A percentile compares a stretch with the other conserved stretches of the same genome.
Evolutionary conservation across 2,888 invertebrate genomes (phyloP).

Genomic region (Diachrysia chrysitis): DNA sequence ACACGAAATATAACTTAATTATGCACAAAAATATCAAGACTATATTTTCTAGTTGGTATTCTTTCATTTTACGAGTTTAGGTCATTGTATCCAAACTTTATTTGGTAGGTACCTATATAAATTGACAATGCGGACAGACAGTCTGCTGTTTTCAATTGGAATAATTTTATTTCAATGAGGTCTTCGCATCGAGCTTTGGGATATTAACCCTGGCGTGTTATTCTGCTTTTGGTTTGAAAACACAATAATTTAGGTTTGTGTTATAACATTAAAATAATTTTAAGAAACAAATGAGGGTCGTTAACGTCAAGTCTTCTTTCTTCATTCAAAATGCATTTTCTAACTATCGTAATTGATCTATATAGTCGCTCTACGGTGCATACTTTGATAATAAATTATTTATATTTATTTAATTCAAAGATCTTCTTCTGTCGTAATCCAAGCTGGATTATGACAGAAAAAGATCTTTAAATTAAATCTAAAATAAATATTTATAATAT

Average conservation of each 20-base stretch:
- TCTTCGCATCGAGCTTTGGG: not conserved
- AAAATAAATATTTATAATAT: too few species aligned
- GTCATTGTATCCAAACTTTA: not conserved
- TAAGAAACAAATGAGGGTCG: not conserved
- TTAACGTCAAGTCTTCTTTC: too few species aligned
- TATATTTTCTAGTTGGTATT: not conserved
- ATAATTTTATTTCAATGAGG: slow-evolving; percentile 1
- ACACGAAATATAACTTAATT: too few species aligned
- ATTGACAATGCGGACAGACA: not conserved
- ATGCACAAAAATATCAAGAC: not conserved
- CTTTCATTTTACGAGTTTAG: not conserved
- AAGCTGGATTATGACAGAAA: too few species aligned
- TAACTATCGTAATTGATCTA: too few species aligned
- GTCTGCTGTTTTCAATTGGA: not conserved
- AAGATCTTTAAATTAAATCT: too few species aligned
- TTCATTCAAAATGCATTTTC: too few species aligned
- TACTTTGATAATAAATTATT: too few species aligned
- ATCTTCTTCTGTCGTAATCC: too few species aligned
- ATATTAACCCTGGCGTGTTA: slow-evolving; percentile 4
- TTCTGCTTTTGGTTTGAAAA: not conserved
- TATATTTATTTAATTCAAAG: too few species aligned
- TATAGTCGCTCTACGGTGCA: too few species aligned
- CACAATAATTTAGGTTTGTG: not conserved
- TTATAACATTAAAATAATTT: not conserved
- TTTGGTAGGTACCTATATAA: not conserved